Evolutionary conservation across 2,888 invertebrate genomes (phyloP), one percentile per base, ranked within the genome.

Genomic region (Panopea generosa): DNA sequence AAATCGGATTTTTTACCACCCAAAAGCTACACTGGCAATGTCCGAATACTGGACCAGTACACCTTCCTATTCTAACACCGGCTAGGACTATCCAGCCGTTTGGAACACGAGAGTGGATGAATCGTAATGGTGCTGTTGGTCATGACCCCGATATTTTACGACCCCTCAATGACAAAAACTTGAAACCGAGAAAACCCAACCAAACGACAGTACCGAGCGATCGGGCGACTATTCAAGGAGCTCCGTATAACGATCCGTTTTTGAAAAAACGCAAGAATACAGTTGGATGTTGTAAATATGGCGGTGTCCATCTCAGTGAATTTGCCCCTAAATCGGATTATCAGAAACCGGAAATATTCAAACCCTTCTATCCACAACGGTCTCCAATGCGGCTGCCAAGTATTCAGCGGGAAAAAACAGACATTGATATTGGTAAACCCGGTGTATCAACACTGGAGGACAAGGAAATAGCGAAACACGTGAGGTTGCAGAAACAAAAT

Each of bases 291-390:
- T 6, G 60, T 20, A 60, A 61, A 66, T 57, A 67, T 38, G 62
- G 71, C 0, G 65, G 61, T 11, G 68, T 52, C 16, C 55, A 43
- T 45, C 22, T 57, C 1, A 43, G 22, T 4, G 9, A 40, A 22
- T 38, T 56, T 38, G 67, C 29, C 33, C 18, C 43, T 24, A 20
- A 50, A 18, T 9, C 29, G 2, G 52, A 50, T 20, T 20, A 27
- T 20, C 18, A 22, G 3, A 65, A 57, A 38, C 11, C 56, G 24
- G 71, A 75, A n/a, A 7, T 65, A 7, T 75, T 71, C 56, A 65
- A 62, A 43, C 61, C 75, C 11, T 79, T 72, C 50, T 66, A 45
- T 18, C 68, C 79, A 9, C 49, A 56, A 29, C 71, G 66, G 62
- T 52, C 72, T 4, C 72, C 73, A 14, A 26, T 43, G 2, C 33